phyloP scores from a whole-genome alignment of 37 sponge, comb jelly and placozoan genomes.

The Petrosia ficiformis region DNA sequence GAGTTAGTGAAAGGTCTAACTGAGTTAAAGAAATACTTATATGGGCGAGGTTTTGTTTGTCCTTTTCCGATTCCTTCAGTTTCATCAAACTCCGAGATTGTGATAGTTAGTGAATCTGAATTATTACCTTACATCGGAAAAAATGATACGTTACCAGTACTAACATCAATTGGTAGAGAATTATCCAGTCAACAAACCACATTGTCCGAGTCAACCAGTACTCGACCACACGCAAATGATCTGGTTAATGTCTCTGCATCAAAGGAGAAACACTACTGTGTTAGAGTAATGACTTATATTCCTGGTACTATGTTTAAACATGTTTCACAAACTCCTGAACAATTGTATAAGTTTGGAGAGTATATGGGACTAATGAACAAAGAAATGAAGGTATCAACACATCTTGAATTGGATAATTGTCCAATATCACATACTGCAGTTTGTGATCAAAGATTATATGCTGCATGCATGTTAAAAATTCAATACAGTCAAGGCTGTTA shows the following conservation, averaged over 20 bases:
- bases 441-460: too few species aligned
- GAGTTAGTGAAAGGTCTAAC: constrained; percentile 19
- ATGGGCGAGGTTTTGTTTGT: constrained; percentile 3
- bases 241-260: neutral
- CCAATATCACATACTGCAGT: too few species aligned
- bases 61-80: neutral
- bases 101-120: constrained; percentile 1
- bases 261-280: neutral
- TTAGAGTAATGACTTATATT: constrained; percentile 16
- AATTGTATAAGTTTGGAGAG: constrained; percentile 12
- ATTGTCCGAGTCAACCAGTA: neutral
- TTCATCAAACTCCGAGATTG: neutral
- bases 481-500: too few species aligned
- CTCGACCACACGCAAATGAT: neutral
- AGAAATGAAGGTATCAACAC: constrained; percentile 14
- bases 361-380: constrained; percentile 21
- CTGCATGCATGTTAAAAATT: too few species aligned
- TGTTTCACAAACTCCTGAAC: neutral
- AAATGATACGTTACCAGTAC: neutral
- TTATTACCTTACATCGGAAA: neutral
- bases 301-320: constrained; percentile 10
- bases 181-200: too few species aligned
- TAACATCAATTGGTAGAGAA: too few species aligned
- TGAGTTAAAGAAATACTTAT: constrained; percentile 24
- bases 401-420: too few species aligned